A percentile compares a stretch with the other conserved stretches of the same genome.
Conservation (phyloP, 2,888 invertebrate genomes). For the Dromius quadrimaculatus region DNA sequence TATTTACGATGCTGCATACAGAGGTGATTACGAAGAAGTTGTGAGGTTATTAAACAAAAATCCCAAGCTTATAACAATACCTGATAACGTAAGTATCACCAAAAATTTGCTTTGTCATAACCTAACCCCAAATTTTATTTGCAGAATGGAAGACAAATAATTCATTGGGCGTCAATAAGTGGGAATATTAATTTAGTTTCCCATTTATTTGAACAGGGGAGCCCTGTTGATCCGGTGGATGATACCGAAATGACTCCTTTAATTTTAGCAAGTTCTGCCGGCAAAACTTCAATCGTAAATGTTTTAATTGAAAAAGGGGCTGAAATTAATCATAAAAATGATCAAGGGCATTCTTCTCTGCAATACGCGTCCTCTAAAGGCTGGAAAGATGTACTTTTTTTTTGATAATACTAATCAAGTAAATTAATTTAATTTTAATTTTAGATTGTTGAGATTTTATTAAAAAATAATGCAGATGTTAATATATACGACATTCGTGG, state of each 20-base stretch:
- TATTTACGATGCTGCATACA: conserved; percentile 77
- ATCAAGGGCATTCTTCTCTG: conserved; percentile 82
- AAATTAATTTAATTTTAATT: conserved; percentile 20
- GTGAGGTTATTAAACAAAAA: conserved; percentile 74
- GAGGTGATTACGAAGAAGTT: conserved; percentile 77
- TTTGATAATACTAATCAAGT: conserved; percentile 35
- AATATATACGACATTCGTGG: conserved; percentile 77
- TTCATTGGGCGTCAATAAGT: conserved; percentile 86
- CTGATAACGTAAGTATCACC: conserved; percentile 68
- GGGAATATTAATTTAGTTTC: conserved; percentile 81
- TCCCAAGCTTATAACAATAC: conserved; percentile 65
- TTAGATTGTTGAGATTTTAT: conserved; percentile 76
- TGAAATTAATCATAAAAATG: conserved; percentile 78
- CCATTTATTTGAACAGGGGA: conserved; percentile 75
- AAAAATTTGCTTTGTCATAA: conserved; percentile 45
- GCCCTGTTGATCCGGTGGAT: conserved; percentile 78
- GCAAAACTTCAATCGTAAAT: conserved; percentile 76
- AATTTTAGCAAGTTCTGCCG: conserved; percentile 84
- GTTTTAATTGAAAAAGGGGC: conserved; percentile 77
- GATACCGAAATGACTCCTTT: conserved; percentile 84
- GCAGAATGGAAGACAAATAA: conserved; percentile 77
- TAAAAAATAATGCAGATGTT: conserved; percentile 77
- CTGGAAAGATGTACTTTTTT: conserved; percentile 73
- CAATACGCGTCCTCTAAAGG: conserved; percentile 91
- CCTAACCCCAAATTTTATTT: conserved; percentile 57